Evolutionary conservation across 2,888 invertebrate species (phyloP).

Genomic region (Acronicta aceris): DNA sequence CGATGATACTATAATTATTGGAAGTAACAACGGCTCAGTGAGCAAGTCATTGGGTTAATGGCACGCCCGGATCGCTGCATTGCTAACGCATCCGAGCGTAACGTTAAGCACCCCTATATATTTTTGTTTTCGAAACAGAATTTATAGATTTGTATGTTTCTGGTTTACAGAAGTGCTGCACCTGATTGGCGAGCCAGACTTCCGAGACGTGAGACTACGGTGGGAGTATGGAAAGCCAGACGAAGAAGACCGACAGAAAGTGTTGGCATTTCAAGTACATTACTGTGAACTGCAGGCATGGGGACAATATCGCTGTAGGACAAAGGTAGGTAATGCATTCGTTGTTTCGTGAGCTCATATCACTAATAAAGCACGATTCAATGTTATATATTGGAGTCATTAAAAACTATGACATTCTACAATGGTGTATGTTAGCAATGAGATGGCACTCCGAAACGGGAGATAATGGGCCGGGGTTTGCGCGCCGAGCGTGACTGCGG

Average conservation of each 20-base stretch:
- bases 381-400: constrained; percentile 35
- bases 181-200: constrained; percentile 91
- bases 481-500: constrained; percentile 70
- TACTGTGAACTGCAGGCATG: constrained; percentile 95
- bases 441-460: constrained; percentile 74
- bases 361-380: constrained; percentile 6
- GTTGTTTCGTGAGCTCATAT: not conserved
- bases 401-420: constrained; percentile 50
- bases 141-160: constrained; percentile 32
- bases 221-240: constrained; percentile 89
- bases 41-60: constrained; percentile 86
- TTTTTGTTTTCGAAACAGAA: constrained; percentile 36
- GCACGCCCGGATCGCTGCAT: constrained; percentile 76
- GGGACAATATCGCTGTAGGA: constrained; percentile 93
- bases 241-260: constrained; percentile 76
- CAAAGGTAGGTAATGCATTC: constrained; percentile 88
- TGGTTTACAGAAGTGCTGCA: constrained; percentile 89
- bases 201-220: constrained; percentile 90
- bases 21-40: constrained; percentile 75
- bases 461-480: constrained; percentile 74
- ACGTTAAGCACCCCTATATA: constrained; percentile 47
- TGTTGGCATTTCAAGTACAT: constrained; percentile 91
- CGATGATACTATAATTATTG: constrained; percentile 64
- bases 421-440: constrained; percentile 52
- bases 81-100: constrained; percentile 68